These are phyloP conservation scores for Mycteria americana DNA, from an alignment of 2,797 vertebrate genomes.

Conservation along the genomic window DNA sequence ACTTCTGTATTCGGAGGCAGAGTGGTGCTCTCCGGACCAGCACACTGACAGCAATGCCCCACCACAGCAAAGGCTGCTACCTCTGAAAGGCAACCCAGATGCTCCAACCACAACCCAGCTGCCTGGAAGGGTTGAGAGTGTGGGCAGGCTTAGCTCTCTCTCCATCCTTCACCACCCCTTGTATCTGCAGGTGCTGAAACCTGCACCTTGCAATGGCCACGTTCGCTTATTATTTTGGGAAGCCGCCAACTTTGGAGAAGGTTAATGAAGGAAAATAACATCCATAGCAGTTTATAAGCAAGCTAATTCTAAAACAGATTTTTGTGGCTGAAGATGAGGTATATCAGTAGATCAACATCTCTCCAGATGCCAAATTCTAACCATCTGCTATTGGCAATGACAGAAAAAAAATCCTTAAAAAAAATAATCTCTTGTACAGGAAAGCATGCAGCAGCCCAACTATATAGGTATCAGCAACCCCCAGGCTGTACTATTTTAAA, in stretches of 20 bases:
- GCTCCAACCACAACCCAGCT: neutral
- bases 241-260: neutral
- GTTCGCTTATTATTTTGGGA: neutral
- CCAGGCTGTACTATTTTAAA: neutral
- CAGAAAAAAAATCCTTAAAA: neutral
- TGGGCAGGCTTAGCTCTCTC: neutral
- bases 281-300: neutral
- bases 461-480: neutral
- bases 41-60: neutral
- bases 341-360: neutral
- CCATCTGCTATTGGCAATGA: neutral
- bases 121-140: neutral
- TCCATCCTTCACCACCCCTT: neutral
- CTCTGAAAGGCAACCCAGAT: neutral
- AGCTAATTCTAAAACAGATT: conserved; percentile 18
- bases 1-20: neutral
- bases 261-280: conserved; percentile 29
- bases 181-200: neutral
- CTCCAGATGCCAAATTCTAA: conserved; percentile 3
- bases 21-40: neutral
- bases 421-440: neutral
- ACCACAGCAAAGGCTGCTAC: neutral
- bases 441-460: neutral
- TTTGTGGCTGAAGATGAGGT: neutral
- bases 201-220: neutral